Percentiles rank a stretch among this genome's conserved stretches.
phyloP scores from a whole-genome alignment of 2,113 vertebrate genomes.

The Balaeniceps rex region DNA sequence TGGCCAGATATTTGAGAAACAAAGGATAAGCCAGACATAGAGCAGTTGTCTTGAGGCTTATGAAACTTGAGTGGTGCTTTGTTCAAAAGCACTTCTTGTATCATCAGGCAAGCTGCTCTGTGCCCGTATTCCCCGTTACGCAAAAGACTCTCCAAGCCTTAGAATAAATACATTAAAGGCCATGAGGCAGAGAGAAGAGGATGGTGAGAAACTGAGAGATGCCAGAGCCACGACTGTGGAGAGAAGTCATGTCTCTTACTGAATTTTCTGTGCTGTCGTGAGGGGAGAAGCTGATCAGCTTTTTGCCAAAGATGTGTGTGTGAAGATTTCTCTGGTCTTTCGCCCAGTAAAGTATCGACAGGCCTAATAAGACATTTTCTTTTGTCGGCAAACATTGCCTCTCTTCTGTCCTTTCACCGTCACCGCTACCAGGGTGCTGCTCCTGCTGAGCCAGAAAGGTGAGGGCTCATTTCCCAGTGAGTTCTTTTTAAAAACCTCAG shows the following conservation, averaged over 20 bases:
- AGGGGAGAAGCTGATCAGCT: not conserved
- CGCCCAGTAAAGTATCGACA: not conserved
- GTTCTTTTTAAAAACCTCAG: not conserved
- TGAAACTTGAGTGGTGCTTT: not conserved
- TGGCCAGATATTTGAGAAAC: not conserved
- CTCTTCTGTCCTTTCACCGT: not conserved
- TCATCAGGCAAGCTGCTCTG: not conserved
- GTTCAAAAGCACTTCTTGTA: not conserved
- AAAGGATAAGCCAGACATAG: not conserved
- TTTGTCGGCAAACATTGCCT: not conserved
- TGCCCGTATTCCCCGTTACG: not conserved
- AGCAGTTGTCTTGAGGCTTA: not conserved
- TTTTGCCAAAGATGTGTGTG: not conserved
- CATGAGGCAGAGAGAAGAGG: not conserved
- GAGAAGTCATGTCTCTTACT: not conserved
- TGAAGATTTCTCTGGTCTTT: not conserved
- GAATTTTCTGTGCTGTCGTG: not conserved
- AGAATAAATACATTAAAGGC: constrained; percentile 13
- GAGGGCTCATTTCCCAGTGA: not conserved
- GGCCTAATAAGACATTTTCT: not conserved
- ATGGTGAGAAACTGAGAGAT: not conserved
- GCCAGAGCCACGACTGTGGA: not conserved
- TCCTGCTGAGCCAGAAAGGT: not conserved
- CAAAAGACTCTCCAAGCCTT: not conserved
- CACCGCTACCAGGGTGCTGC: not conserved